These are phyloP conservation scores for Masticophis lateralis DNA, from an alignment of 2,797 vertebrate species.

Conservation along the genomic window DNA sequence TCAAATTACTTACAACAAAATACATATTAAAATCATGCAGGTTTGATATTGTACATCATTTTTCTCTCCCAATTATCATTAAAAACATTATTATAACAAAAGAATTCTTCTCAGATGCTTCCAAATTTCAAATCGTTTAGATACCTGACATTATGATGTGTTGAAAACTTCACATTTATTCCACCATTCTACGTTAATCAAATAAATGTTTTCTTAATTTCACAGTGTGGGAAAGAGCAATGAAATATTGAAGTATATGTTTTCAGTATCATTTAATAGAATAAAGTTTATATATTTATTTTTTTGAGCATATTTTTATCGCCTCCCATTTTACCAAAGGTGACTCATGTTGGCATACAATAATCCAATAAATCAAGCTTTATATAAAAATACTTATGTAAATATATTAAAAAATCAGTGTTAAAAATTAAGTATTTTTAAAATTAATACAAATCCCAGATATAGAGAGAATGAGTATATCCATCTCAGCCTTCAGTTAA, in stretches of 20 bases:
- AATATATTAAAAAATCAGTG: not conserved
- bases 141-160: not conserved
- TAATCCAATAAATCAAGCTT: not conserved
- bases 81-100: not conserved
- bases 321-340: not conserved
- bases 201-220: not conserved
- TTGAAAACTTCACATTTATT: not conserved
- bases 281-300: not conserved
- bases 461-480: not conserved
- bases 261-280: not conserved
- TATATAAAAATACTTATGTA: not conserved
- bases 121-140: not conserved
- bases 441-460: not conserved
- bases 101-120: not conserved
- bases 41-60: not conserved
- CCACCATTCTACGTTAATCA: not conserved
- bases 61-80: not conserved
- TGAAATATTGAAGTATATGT: not conserved
- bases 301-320: not conserved
- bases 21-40: not conserved
- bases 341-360: not conserved
- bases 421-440: not conserved
- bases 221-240: not conserved
- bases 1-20: not conserved
- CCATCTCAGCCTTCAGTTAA: not conserved